Evolutionary conservation across 2,797 vertebrate genomes (phyloP).

Genomic region (Sebastes umbrosus): DNA sequence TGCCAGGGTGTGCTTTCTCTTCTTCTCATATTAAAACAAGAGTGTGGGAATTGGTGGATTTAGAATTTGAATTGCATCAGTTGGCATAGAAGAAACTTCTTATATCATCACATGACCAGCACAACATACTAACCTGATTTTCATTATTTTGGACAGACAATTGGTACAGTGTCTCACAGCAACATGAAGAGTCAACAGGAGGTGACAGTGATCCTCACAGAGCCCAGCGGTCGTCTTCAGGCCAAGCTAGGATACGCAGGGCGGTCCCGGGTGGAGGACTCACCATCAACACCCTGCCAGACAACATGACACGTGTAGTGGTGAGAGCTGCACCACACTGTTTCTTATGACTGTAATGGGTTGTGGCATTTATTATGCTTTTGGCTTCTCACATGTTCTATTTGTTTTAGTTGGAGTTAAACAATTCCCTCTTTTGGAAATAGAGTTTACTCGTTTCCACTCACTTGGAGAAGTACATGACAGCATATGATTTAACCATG

Average conservation of each 20-base stretch:
- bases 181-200: conserved; percentile 7
- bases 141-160: conserved; percentile 51
- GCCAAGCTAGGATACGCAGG: conserved; percentile 73
- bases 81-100: not conserved
- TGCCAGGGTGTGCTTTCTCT: not conserved
- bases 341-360: conserved; percentile 35
- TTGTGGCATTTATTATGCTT: conserved; percentile 39
- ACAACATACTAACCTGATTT: conserved; percentile 7
- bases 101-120: not conserved
- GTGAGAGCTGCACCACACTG: conserved; percentile 77
- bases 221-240: conserved; percentile 40
- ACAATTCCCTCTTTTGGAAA: conserved; percentile 65
- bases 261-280: conserved; percentile 81
- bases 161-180: conserved; percentile 30
- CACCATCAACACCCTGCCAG: conserved; percentile 84
- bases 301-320: conserved; percentile 85
- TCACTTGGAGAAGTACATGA: conserved; percentile 10
- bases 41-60: not conserved
- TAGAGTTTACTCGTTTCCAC: conserved; percentile 8
- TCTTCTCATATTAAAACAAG: not conserved
- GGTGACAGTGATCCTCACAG: conserved; percentile 16
- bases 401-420: conserved; percentile 62
- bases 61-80: not conserved
- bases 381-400: conserved; percentile 19
- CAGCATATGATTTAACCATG: conserved; percentile 15